A percentile compares a stretch with the other conserved stretches of the same genome.
These are phyloP conservation scores for Cyprinodon diabolis DNA, from an alignment of 2,797 vertebrate species.

Conservation along the genomic window DNA sequence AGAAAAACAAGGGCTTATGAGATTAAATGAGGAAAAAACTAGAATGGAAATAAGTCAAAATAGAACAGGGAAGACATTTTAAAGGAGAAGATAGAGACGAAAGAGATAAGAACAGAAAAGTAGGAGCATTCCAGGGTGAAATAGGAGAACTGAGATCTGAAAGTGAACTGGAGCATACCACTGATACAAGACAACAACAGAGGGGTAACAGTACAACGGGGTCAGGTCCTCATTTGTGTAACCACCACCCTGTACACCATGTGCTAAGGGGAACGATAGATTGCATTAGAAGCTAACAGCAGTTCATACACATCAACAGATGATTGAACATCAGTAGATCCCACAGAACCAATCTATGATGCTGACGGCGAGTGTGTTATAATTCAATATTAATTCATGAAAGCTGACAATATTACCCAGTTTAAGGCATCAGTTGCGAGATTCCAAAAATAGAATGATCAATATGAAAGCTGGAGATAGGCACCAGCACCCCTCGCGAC, in stretches of 20 bases:
- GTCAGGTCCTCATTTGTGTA: slow-evolving; percentile 48
- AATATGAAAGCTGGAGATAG: no score
- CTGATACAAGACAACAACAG: slow-evolving; percentile 12
- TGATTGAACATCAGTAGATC: slow-evolving; percentile 18
- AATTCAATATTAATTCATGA: background rate
- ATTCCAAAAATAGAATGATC: background rate
- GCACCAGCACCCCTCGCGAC: no score
- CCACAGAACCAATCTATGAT: slow-evolving; percentile 3
- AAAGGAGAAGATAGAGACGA: background rate
- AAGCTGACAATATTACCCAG: background rate
- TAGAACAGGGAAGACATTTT: background rate
- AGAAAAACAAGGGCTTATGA: background rate
- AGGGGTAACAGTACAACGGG: slow-evolving; percentile 17
- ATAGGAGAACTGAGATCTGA: slow-evolving; percentile 23
- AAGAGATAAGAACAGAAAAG: slow-evolving; percentile 1
- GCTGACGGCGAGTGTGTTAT: background rate
- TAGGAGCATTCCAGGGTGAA: slow-evolving; percentile 17
- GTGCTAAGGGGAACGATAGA: slow-evolving; percentile 48
- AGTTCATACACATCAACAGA: slow-evolving; percentile 41
- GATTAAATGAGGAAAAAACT: background rate
- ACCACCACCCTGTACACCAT: slow-evolving; percentile 37
- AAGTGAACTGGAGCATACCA: slow-evolving; percentile 17
- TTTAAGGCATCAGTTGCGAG: background rate
- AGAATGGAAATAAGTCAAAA: background rate
- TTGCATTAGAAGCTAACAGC: slow-evolving; percentile 39